These are phyloP conservation scores for Actinemys pallida DNA, from an alignment of 2,113 vertebrate species.

Conservation along the genomic window DNA sequence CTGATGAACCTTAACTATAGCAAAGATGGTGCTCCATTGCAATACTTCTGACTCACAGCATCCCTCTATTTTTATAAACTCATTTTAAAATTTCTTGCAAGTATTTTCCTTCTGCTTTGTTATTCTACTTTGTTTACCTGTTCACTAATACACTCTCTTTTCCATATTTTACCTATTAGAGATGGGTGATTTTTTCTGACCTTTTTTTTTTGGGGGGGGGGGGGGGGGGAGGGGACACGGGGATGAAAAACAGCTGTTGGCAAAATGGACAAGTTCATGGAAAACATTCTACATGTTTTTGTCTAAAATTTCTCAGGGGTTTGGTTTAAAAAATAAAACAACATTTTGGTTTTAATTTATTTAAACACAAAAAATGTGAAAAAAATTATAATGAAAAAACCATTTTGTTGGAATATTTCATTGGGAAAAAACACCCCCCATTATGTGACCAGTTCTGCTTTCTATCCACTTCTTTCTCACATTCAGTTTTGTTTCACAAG, in stretches of 20 bases:
- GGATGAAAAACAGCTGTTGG: background rate
- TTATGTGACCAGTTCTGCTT: background rate
- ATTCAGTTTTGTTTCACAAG: background rate
- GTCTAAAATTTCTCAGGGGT: background rate
- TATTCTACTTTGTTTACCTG: background rate
- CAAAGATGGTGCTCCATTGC: background rate
- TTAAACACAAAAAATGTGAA: background rate
- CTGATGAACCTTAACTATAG: background rate
- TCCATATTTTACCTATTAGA: background rate
- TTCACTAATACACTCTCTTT: background rate
- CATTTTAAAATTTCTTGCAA: background rate
- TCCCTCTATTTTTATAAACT: background rate
- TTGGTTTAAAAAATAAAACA: background rate
- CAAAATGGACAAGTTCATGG: background rate
- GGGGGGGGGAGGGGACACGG: accelerated
- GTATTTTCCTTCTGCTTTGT: background rate
- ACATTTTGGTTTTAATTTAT: background rate
- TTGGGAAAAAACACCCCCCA: background rate
- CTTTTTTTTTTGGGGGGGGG: too few relatives aligned
- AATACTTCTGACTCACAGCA: background rate
- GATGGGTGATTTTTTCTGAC: background rate
- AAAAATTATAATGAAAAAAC: background rate
- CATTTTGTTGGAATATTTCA: background rate
- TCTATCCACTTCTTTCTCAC: background rate
- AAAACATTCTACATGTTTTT: background rate